These are phyloP conservation scores for Aricia artaxerxes DNA, from an alignment of 2,888 invertebrate genomes.

Conservation along the genomic window DNA sequence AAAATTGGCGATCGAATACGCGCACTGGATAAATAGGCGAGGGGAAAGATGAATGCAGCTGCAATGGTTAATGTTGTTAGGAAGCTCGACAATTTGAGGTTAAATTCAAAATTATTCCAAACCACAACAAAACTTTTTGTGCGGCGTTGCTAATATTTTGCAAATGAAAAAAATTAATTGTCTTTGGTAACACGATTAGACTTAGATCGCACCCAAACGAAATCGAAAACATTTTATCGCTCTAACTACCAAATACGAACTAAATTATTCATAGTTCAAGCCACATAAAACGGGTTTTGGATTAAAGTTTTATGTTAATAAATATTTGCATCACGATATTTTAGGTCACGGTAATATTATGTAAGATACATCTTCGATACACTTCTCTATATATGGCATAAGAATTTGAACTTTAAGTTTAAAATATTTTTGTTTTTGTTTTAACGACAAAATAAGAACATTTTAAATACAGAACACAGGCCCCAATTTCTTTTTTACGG, in stretches of 20 bases:
- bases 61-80: constrained; percentile 67
- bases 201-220: constrained; percentile 12
- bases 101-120: constrained; percentile 62
- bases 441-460: background rate
- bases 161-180: constrained; percentile 23
- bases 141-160: constrained; percentile 49
- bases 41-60: constrained; percentile 64
- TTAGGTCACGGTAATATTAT: constrained; percentile 28
- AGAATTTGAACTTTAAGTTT: background rate
- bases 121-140: constrained; percentile 77
- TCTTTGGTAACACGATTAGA: background rate
- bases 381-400: background rate
- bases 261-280: constrained; percentile 27
- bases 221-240: constrained; percentile 18
- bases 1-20: constrained; percentile 32
- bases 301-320: constrained; percentile 18
- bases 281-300: background rate
- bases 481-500: constrained; percentile 12
- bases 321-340: constrained; percentile 18
- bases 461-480: background rate
- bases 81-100: constrained; percentile 55
- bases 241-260: background rate
- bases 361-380: constrained; percentile 13
- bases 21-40: constrained; percentile 33
- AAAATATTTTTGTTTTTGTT: background rate